Percentiles rank a stretch among this genome's conserved stretches.
Evolutionary conservation across 2,113 vertebrate species (phyloP).

Genomic region (Nyctibius bracteatus): DNA sequence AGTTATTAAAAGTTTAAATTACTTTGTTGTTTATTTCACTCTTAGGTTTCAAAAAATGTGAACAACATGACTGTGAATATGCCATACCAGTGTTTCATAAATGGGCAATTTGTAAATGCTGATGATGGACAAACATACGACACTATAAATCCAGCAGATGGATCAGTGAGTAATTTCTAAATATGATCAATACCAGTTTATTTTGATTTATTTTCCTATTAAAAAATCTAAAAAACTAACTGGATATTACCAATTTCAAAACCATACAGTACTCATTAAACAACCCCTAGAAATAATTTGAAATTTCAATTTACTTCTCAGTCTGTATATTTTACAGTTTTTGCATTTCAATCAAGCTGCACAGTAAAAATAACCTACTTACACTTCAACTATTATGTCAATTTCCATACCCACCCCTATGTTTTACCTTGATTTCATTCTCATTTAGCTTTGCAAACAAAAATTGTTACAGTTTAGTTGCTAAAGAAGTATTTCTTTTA

Average conservation of each 20-base stretch:
- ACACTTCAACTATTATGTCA: not conserved
- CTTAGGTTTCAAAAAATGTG: slow-evolving; percentile 74
- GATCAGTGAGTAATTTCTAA: slow-evolving; percentile 76
- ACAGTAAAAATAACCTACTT: not conserved
- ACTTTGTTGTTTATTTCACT: not conserved
- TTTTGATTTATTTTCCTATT: not conserved
- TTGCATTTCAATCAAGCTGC: not conserved
- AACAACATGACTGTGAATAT: slow-evolving; percentile 83
- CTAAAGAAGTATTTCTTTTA: not conserved
- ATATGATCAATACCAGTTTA: not conserved
- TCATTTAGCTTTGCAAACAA: not conserved
- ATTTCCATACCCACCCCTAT: not conserved
- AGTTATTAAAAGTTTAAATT: not conserved
- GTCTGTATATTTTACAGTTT: not conserved
- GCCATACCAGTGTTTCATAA: slow-evolving; percentile 85
- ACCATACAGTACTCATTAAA: not conserved
- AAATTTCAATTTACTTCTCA: not conserved
- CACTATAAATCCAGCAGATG: slow-evolving; percentile 81
- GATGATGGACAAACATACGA: slow-evolving; percentile 77
- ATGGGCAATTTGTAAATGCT: slow-evolving; percentile 76
- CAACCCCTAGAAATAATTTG: not conserved
- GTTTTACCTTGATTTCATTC: not conserved
- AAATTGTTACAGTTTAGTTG: not conserved
- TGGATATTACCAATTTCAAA: not conserved
- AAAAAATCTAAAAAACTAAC: not conserved